Percentiles rank a stretch among this genome's conserved stretches.
These are phyloP conservation scores for Macroglossus sobrinus DNA, from an alignment of 2,113 vertebrate genomes.

Conservation along the genomic window DNA sequence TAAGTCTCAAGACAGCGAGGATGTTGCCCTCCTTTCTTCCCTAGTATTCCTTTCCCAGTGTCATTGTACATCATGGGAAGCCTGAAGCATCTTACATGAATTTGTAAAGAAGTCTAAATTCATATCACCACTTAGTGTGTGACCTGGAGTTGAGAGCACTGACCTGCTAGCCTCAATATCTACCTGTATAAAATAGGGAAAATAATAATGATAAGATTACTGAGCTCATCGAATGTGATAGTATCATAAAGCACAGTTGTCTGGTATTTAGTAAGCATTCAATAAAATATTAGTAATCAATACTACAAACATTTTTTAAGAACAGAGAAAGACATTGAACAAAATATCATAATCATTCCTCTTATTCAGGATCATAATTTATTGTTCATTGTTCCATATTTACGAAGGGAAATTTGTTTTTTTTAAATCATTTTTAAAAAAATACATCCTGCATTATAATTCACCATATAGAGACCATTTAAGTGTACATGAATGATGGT, in stretches of 20 bases:
- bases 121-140: neutral
- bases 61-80: neutral
- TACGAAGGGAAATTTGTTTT: neutral
- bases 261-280: neutral
- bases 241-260: neutral
- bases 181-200: neutral
- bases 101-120: neutral
- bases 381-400: neutral
- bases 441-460: neutral
- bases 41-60: neutral
- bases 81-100: neutral
- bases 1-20: neutral
- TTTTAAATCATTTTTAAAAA: neutral
- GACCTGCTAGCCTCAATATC: neutral
- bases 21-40: neutral
- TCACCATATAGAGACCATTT: neutral
- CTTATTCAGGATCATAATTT: neutral
- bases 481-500: neutral
- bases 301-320: neutral
- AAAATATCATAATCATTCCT: neutral
- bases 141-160: neutral
- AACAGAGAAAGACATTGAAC: neutral
- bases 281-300: neutral
- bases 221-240: neutral
- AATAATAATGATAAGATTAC: neutral